Evolutionary conservation across 2,797 vertebrate species (phyloP).

Genomic region (Podargus strigoides): DNA sequence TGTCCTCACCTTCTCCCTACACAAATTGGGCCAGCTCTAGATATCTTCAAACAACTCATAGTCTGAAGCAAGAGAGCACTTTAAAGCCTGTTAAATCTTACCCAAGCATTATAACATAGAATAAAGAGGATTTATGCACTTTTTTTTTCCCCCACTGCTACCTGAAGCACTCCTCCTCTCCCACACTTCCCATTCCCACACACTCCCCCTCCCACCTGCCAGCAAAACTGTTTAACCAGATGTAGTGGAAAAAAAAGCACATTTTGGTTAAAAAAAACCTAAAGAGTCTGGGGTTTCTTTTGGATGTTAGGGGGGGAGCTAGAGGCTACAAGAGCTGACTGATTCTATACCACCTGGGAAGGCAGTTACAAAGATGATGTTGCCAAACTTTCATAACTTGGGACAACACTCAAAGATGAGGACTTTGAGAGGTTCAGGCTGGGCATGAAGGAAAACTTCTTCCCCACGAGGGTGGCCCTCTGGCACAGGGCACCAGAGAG

Average conservation of each 20-base stretch:
- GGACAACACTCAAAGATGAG: neutral
- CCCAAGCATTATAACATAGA: fast-evolving
- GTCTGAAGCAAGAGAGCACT: neutral
- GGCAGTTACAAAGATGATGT: neutral
- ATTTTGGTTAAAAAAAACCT: neutral
- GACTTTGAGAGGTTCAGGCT: neutral
- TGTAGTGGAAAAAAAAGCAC: neutral
- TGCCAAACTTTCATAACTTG: no score
- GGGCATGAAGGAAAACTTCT: neutral
- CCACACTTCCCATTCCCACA: neutral
- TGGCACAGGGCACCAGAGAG: neutral
- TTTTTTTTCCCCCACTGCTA: neutral
- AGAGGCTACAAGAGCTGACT: neutral
- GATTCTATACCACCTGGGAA: neutral
- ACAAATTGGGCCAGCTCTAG: neutral
- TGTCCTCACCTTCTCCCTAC: neutral
- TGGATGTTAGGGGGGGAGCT: fast-evolving
- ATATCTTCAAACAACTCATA: neutral
- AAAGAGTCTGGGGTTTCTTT: neutral
- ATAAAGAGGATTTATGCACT: neutral
- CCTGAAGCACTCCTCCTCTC: neutral
- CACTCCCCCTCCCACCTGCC: neutral
- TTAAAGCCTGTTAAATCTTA: neutral
- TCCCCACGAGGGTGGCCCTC: neutral
- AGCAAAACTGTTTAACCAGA: neutral